Percentiles rank a stretch among this genome's conserved stretches.
These are phyloP conservation scores for Apocrypta bakeri DNA, from an alignment of 1,140 invertebrate genomes.

Conservation along the genomic window DNA sequence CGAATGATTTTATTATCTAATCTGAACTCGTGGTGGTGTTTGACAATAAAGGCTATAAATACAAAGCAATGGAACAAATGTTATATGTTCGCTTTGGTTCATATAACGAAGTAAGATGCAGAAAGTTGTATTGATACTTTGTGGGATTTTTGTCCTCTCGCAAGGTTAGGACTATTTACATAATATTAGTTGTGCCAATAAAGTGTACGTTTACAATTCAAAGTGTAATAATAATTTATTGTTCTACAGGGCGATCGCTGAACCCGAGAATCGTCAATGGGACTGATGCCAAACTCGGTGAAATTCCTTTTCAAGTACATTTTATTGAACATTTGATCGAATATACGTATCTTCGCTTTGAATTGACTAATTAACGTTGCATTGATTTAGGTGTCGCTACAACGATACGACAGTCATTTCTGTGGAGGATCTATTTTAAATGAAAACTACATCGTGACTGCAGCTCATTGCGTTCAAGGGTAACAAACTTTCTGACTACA, in stretches of 20 bases:
- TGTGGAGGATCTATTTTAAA: constrained; percentile 31
- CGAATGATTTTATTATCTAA: background rate
- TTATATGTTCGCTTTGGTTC: background rate
- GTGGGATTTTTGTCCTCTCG: background rate
- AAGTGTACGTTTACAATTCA: too few species aligned
- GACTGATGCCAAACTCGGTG: background rate
- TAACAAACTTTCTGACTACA: background rate
- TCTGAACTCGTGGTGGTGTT: background rate
- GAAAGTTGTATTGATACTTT: background rate
- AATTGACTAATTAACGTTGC: background rate
- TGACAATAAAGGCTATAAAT: background rate
- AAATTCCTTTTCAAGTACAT: constrained; percentile 35
- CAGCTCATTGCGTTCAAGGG: constrained; percentile 28
- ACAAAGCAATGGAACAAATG: background rate
- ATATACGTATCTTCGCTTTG: too few species aligned
- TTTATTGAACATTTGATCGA: too few species aligned
- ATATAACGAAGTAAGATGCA: background rate
- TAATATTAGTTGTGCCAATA: constrained; percentile 7
- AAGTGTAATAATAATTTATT: constrained; percentile 2
- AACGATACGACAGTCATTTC: constrained; percentile 19
- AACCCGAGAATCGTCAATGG: constrained; percentile 26
- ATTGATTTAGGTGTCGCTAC: constrained; percentile 30
- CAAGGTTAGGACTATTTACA: background rate
- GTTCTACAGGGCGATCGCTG: background rate
- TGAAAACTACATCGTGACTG: constrained; percentile 35